Base-by-base conservation (phyloP, 2,113 vertebrate species). In the Chauna torquata region DNA sequence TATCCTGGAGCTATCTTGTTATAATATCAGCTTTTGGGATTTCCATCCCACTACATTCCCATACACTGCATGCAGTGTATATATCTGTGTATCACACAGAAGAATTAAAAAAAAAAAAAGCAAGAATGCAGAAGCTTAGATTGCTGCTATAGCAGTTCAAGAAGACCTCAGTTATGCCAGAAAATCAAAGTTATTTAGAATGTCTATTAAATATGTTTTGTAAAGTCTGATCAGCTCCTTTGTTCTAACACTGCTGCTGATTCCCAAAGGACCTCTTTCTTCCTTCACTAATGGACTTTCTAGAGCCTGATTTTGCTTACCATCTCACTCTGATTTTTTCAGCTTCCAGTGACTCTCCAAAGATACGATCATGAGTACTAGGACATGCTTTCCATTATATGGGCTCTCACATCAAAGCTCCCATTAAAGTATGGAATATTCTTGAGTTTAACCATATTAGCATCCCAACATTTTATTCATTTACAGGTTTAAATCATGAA, bases 1-100 rank as follows among this genome's bases (percentile, higher is more conserved):
- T 79, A 66, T 49, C 59, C 27, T 61, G 12, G 19, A 88, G 44
- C 61, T 84, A 90, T 79, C 64, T 9, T 66, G 23, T 72, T 91
- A 91, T 93, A 95, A 86, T 72, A 93, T 28, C 61, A 59, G 47
- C 57, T 85, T 96, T 88, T 23, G 27, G 42, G 38, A 83, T 71
- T 94, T 70, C 38, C 50, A 68, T 62, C 36, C 49, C 18, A 25
- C 57, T 50, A 49, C 44, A 77, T 69, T 66, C 68, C 16, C 32
- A 65, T 45, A 78, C 38, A 81, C 8, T 15, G 66, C 30, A 44
- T 32, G 42, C 13, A 52, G 23, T 52, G 24, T 11, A 85, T 27
- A 80, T 36, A 84, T 27, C 24, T 52, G 50, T 72, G 54, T 77
- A 91, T 17, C 34, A 70, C 38, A 57, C n/a, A 92, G 57, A 74